A percentile compares a stretch with the other conserved stretches of the same genome.
Conservation (phyloP, 2,797 vertebrate species). For the Paedocypris micromegethes region DNA sequence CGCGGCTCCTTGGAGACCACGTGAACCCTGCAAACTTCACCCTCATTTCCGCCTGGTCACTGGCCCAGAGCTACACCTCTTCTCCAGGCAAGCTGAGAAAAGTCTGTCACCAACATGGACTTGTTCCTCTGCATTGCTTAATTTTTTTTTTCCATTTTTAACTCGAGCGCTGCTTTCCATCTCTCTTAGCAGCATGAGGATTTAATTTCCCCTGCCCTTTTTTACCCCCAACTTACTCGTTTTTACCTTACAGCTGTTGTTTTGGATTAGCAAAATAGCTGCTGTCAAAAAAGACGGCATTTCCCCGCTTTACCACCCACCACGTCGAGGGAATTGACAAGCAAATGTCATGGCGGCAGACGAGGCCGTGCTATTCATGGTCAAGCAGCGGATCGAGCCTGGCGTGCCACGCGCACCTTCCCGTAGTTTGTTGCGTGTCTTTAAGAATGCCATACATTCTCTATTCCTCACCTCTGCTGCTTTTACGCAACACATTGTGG, state of each 20-base stretch:
- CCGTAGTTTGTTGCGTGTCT: conserved; percentile 52
- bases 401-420: conserved; percentile 58
- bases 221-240: conserved; percentile 19
- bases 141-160: conserved; percentile 31
- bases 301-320: conserved; percentile 69
- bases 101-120: conserved; percentile 24
- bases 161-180: conserved; percentile 45
- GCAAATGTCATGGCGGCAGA: conserved; percentile 56
- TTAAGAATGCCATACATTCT: conserved; percentile 55
- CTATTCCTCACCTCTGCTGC: conserved; percentile 50
- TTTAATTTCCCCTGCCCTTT: conserved; percentile 45
- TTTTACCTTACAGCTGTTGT: conserved; percentile 73
- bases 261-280: conserved; percentile 77
- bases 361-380: conserved; percentile 53
- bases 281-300: conserved; percentile 74
- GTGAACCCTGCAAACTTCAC: conserved; percentile 37
- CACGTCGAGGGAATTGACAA: conserved; percentile 59
- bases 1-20: conserved; percentile 34
- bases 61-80: conserved; percentile 40
- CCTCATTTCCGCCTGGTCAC: conserved; percentile 44
- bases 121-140: conserved; percentile 37
- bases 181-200: conserved; percentile 49
- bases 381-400: conserved; percentile 57
- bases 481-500: conserved; percentile 4
- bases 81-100: conserved; percentile 24